Conservation (phyloP, 2,888 invertebrate species). For the Dolomedes plantarius region DNA sequence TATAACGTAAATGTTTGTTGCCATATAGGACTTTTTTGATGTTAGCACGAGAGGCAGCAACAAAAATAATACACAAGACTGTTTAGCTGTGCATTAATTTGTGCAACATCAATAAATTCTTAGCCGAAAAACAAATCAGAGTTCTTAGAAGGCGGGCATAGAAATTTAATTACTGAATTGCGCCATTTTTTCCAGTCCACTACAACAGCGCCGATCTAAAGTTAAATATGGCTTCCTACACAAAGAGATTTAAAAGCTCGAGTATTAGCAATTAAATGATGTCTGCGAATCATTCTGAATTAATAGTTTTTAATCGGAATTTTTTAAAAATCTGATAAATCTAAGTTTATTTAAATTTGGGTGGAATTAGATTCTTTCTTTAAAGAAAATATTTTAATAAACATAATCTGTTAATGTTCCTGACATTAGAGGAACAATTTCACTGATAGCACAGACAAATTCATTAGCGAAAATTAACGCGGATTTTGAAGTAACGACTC, state of each 20-base stretch:
- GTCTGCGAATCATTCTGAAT: background rate
- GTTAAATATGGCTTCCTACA: background rate
- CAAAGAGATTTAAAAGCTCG: conserved; percentile 33
- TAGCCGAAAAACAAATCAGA: background rate
- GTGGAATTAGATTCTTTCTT: conserved; percentile 55
- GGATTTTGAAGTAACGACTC: conserved; percentile 30
- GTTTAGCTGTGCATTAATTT: too few species aligned
- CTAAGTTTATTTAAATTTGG: conserved; percentile 64
- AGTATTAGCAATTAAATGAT: conserved; percentile 49
- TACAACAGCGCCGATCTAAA: background rate
- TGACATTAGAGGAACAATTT: conserved; percentile 65
- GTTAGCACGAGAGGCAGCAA: too few species aligned
- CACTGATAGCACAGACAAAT: conserved; percentile 64
- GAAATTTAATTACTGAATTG: background rate
- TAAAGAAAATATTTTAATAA: conserved; percentile 68
- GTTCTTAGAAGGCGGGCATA: background rate
- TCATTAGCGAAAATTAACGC: conserved; percentile 67
- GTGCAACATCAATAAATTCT: background rate
- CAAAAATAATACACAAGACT: too few species aligned
- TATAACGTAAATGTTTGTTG: too few species aligned
- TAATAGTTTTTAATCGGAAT: conserved; percentile 14
- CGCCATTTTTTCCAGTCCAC: background rate
- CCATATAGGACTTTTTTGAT: too few species aligned
- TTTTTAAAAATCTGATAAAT: conserved; percentile 33
- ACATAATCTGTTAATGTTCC: conserved; percentile 68